Evolutionary conservation across 1,140 invertebrate genomes (phyloP).

Genomic region (Leptinotarsa undecemlineata): DNA sequence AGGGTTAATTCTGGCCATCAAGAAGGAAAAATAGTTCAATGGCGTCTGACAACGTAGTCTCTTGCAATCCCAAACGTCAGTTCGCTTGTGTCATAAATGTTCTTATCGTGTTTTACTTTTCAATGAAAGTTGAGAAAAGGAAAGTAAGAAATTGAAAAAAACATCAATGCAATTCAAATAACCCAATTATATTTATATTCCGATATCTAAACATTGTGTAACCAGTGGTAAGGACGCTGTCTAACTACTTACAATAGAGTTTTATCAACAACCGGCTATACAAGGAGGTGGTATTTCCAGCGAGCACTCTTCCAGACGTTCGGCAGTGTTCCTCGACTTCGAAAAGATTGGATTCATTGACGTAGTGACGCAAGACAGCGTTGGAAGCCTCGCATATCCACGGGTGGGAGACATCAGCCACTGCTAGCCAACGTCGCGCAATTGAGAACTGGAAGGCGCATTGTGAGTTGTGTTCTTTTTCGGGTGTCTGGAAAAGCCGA

Average conservation of each 20-base stretch:
- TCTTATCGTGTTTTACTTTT: too few species aligned
- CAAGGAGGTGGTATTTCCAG: conserved; percentile 5
- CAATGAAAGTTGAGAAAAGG: too few species aligned
- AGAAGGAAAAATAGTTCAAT: neutral
- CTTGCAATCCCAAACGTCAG: neutral
- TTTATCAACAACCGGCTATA: neutral
- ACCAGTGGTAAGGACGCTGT: conserved; percentile 11
- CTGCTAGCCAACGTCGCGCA: conserved; percentile 4
- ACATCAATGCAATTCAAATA: neutral
- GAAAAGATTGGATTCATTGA: conserved; percentile 2
- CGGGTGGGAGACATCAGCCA: conserved; percentile 22
- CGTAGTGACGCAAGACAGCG: conserved; percentile 21
- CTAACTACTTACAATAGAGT: conserved; percentile 6
- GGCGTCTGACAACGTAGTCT: neutral
- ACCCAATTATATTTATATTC: neutral
- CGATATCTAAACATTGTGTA: neutral
- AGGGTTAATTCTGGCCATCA: neutral
- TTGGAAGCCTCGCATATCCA: conserved; percentile 14
- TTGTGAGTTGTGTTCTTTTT: conserved; percentile 6
- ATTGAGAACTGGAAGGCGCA: conserved; percentile 20
- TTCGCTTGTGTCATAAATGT: too few species aligned
- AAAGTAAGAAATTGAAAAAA: neutral
- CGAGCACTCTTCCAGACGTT: conserved; percentile 9
- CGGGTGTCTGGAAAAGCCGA: neutral
- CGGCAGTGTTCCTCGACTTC: conserved; percentile 1